Evolutionary conservation across 2,113 vertebrate species (phyloP), one percentile per base, ranked within the genome.

Genomic region (Cephalopterus ornatus): DNA sequence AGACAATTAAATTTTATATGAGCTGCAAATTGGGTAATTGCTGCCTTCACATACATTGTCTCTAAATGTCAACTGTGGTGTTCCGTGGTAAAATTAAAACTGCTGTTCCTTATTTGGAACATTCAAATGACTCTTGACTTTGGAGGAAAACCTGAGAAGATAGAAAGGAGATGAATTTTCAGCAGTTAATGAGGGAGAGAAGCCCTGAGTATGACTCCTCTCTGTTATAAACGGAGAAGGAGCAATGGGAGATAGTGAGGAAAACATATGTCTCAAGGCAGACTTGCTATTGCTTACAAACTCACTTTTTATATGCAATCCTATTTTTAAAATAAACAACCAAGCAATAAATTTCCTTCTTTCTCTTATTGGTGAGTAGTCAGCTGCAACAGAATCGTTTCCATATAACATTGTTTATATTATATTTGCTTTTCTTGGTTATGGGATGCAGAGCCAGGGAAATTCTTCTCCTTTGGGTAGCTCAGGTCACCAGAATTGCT

Each of bases 221-320:
- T 63, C 19, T 67, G 35, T 23, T 15, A 15, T 35, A 63, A 59
- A 27, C 15, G 46, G 52, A 55, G 47, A 72, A 66, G 1, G 1
- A 77, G 30, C n/a, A 55, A 35, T 35, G 58, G 33, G 32, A 77
- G 27, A 41, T n/a, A 22, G 23, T 14, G 28, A 21, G 33, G 24
- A 47, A 37, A 0, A 0, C 0, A 0, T n/a, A 11, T 32, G 47
- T 71, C 65, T 72, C 35, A 61, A 66, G 52, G 44, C 52, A 67
- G 46, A 6, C 5, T 0, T 75, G 27, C 35, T 66, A 10, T 59
- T 82, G 52, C 32, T 61, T 71, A 65, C 37, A 62, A 55, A 67
- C 39, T 55, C 3, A 2, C 12, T 73, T 82, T 77, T 39, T n/a
- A 27, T 56, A 37, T 30, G n/a, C 14, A 30, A 12, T 26, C 12